Evolutionary conservation across 1,140 invertebrate genomes (phyloP), one percentile per base, ranked within the genome.

Genomic region (Eurosta solidaginis): DNA sequence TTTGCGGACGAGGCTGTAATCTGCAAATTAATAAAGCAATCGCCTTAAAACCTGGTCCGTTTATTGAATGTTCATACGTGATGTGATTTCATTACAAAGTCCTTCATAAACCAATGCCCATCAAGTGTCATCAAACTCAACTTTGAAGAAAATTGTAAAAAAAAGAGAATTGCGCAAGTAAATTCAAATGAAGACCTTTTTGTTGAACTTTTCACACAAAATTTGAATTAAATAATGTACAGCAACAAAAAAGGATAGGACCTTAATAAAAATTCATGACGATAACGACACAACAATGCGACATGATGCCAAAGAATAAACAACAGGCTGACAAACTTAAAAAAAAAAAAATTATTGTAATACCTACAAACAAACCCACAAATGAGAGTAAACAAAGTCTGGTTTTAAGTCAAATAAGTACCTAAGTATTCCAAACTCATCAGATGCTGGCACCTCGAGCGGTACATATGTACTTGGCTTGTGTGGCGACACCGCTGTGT

Each of bases 191-290:
- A 68, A 68, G 59, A 68, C 59, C 17, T 68, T 68, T 36, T 40
- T n/a, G n/a, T 29, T 10, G 59, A 68, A 68, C n/a, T 68, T 40
- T 40, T 22, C 59, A 36, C 17, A 36, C 29, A 68, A 68, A 68
- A 42, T 68, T 68, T 68, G 59, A 68, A 68, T 68, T 68, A 42
- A 68, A 68, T 68, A 68, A 68, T 68, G 5, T 68, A n/a, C 59
- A 40, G 50, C 50, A 14, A 14, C 36, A 68, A 9, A 29, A 22
- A 20, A 10, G 54, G 33, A 3, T n/a, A 68, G 59, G n/a, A 20
- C 59, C 59, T 36, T 68, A 68, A 40, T 68, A 68, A 68, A 42
- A 68, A 68, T 68, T 68, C 59, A 68, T 42, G 59, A 36, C 59
- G 40, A 68, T 33, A 68, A 20, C 59, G 59, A 40, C 33, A 40